phyloP scores from a whole-genome alignment of 2,888 invertebrate genomes.

The Gibbula magus region DNA sequence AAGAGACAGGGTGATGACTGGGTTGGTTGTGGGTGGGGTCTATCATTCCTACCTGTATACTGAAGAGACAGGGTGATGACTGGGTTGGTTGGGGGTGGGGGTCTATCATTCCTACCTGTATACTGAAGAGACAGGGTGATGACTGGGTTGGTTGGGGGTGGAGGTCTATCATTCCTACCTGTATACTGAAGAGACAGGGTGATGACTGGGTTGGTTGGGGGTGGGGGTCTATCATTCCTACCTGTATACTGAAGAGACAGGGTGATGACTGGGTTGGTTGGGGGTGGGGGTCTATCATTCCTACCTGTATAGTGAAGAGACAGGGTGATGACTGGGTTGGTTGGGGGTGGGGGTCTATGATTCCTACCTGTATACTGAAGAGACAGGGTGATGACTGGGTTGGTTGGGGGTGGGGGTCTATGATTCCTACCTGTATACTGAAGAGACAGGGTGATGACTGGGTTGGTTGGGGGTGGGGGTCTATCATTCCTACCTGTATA shows the following conservation, averaged over 20 bases:
- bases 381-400: constrained; percentile 58
- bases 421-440: background rate
- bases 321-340: background rate
- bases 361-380: constrained; percentile 70
- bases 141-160: constrained; percentile 61
- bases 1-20: too few relatives aligned
- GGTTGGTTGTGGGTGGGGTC: too few relatives aligned
- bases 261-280: too few relatives aligned
- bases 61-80: background rate
- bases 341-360: constrained; percentile 61
- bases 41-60: too few relatives aligned
- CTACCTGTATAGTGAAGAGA: background rate
- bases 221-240: background rate
- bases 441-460: background rate
- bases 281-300: too few relatives aligned
- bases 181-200: background rate
- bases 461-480: constrained; percentile 42
- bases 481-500: constrained; percentile 73
- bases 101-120: constrained; percentile 70
- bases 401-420: background rate
- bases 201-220: background rate
- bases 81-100: constrained; percentile 28
- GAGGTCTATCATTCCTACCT: constrained; percentile 77
- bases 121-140: constrained; percentile 57
- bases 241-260: too few relatives aligned